phyloP scores from a whole-genome alignment of 2,888 invertebrate species.

The Galeruca laticollis region DNA sequence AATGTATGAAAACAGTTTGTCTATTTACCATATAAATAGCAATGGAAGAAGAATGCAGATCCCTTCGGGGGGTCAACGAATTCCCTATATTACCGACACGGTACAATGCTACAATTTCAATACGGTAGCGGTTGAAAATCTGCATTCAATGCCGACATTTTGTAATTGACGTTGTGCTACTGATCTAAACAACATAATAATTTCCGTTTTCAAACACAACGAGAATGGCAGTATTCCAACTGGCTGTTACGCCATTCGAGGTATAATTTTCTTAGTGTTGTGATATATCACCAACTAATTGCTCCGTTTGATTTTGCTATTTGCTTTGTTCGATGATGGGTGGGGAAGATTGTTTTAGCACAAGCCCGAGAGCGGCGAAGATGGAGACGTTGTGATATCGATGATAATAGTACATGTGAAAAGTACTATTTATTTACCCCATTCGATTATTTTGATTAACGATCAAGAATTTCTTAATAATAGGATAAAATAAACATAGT shows the following conservation, averaged over 20 bases:
- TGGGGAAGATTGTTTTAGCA: conserved; percentile 26
- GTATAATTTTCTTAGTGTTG: conserved; percentile 44
- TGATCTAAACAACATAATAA: conserved; percentile 53
- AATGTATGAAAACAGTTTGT: too few species aligned
- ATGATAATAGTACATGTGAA: background rate
- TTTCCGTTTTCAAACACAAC: conserved; percentile 50
- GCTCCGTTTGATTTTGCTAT: conserved; percentile 27
- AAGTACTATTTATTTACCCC: background rate
- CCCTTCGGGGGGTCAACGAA: conserved; percentile 32
- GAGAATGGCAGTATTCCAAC: conserved; percentile 41
- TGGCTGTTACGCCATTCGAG: conserved; percentile 42
- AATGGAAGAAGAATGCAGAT: conserved; percentile 25
- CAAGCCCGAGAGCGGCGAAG: background rate
- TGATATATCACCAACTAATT: conserved; percentile 45
- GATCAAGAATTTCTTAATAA: too few species aligned
- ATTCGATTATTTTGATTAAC: background rate
- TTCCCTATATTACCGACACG: conserved; percentile 40
- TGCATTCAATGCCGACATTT: conserved; percentile 52
- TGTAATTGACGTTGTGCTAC: conserved; percentile 50
- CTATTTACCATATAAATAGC: conserved; percentile 16
- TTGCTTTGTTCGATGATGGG: conserved; percentile 40
- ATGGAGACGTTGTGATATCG: background rate
- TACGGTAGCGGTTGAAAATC: conserved; percentile 51
- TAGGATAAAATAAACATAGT: too few species aligned
- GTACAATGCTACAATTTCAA: conserved; percentile 46